Base-by-base conservation (phyloP, 2,888 invertebrate genomes). In the Apotomis capreana region DNA sequence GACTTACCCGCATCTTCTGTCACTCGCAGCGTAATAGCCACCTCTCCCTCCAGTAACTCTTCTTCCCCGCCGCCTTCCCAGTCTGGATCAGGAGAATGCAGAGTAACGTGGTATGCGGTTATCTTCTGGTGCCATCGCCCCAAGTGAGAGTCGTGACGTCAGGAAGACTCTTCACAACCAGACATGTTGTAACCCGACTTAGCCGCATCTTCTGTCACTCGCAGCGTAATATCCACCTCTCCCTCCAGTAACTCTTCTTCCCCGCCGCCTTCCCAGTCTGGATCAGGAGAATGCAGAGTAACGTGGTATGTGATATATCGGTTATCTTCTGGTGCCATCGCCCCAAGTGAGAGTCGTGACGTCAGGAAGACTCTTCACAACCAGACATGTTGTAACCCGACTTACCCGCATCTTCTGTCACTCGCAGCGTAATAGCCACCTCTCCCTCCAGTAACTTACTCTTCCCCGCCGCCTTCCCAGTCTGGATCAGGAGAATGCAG, bases 251-350 rank as follows among this genome's bases (percentile, higher is more conserved):
- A 82, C 68, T 59, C 72, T 79, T 83, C 94, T 5, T 8, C 44
- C 44, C 44, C 44, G 44, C 44, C 44, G 5, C 44, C 44, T 5
- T 8, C 44, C 44, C 8, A 5, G 44, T 8, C n/a, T n/a, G n/a
- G n/a, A n/a, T n/a, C n/a, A n/a, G n/a, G n/a, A n/a, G n/a, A n/a
- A n/a, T 49, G 49, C 49, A 9, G 49, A 78, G 94, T 88, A 67
- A 94, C 94, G 77, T 92, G 89, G 83, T 95, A 95, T 70, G 94
- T 92, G n/a, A n/a, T n/a, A 26, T 26, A 26, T 2, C 26, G 26
- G 1, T 2, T 2, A 26, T 26, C 26, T 26, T 26, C 26, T 26
- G 26, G 26, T 26, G 26, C 26, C 26, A 26, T 1, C 26, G 26
- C 26, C 26, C 26, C 26, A 0, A 8, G 6, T 0, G 44, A 78